A percentile compares a stretch with the other conserved stretches of the same genome.
These are phyloP conservation scores for Heliconius hewitsoni DNA, from an alignment of 1,140 invertebrate species.

Conservation along the genomic window DNA sequence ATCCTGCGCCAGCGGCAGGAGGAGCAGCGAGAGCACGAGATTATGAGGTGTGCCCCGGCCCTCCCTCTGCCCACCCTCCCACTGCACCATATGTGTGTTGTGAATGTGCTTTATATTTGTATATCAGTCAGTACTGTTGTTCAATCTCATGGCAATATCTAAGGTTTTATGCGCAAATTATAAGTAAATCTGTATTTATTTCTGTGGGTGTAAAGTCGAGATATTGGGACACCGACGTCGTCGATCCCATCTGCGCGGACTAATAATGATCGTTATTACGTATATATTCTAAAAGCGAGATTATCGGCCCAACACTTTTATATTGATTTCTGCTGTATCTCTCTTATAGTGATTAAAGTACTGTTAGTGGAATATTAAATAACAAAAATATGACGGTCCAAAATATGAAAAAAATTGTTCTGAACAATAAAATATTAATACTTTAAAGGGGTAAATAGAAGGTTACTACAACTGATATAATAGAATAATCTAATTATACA, in stretches of 20 bases:
- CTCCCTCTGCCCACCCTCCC: constrained; percentile 41
- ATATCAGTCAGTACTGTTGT: not conserved
- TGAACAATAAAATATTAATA: not conserved
- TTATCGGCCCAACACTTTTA: constrained; percentile 14
- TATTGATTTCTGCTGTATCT: not conserved
- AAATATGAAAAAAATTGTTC: not conserved
- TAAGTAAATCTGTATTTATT: constrained; percentile 17
- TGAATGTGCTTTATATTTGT: constrained; percentile 34
- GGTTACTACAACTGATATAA: constrained; percentile 16
- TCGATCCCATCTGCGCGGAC: constrained; percentile 32
- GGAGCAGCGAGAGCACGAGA: constrained; percentile 96
- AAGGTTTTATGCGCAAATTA: not conserved
- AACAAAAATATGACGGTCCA: not conserved
- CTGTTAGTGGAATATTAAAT: not conserved
- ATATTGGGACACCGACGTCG: not conserved
- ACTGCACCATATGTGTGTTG: constrained; percentile 57
- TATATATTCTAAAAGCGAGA: constrained; percentile 22
- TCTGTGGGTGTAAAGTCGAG: constrained; percentile 21
- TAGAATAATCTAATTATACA: constrained; percentile 27
- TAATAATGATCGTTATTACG: constrained; percentile 28
- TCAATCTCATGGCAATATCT: not conserved
- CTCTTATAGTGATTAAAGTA: not conserved
- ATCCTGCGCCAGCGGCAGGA: constrained; percentile 98
- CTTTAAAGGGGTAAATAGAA: constrained; percentile 1
- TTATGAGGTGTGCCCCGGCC: constrained; percentile 90